phyloP scores from a whole-genome alignment of 2,888 invertebrate species.

The Smittia sp. region DNA sequence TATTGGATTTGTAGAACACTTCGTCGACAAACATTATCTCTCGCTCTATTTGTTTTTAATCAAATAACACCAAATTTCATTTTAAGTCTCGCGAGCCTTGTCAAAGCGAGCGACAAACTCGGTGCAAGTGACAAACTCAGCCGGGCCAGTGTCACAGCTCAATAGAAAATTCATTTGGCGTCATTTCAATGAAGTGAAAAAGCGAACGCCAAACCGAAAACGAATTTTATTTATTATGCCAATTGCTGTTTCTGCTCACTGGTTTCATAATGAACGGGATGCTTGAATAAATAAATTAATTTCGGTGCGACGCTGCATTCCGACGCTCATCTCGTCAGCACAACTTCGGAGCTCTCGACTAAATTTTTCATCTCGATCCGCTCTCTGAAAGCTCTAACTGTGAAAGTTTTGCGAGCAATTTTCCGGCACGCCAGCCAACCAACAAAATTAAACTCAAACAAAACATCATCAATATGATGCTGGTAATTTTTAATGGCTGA shows the following conservation, averaged over 20 bases:
- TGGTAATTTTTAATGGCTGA: constrained; percentile 10
- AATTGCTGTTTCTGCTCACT: not conserved
- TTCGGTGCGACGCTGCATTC: not conserved
- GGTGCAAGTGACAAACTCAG: constrained; percentile 4
- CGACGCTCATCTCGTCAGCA: not conserved
- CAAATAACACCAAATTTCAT: constrained; percentile 2
- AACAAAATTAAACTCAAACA: constrained; percentile 25
- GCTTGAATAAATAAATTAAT: constrained; percentile 35
- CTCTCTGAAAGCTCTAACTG: not conserved
- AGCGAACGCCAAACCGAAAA: not conserved
- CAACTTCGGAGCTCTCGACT: not conserved
- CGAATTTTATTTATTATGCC: constrained; percentile 27
- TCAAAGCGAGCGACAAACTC: not conserved
- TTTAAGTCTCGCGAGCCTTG: not conserved
- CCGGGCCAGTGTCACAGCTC: not conserved
- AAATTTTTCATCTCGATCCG: not conserved
- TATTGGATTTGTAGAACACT: not conserved
- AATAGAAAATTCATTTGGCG: not conserved
- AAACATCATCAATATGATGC: constrained; percentile 13
- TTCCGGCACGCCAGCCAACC: not conserved
- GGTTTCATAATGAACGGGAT: constrained; percentile 31
- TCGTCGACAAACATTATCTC: not conserved
- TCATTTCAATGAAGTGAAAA: not conserved
- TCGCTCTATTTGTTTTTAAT: not conserved
- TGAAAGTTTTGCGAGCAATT: not conserved